Base-by-base conservation (phyloP, 2,888 invertebrate genomes). In the Pristionchus exspectatus region DNA sequence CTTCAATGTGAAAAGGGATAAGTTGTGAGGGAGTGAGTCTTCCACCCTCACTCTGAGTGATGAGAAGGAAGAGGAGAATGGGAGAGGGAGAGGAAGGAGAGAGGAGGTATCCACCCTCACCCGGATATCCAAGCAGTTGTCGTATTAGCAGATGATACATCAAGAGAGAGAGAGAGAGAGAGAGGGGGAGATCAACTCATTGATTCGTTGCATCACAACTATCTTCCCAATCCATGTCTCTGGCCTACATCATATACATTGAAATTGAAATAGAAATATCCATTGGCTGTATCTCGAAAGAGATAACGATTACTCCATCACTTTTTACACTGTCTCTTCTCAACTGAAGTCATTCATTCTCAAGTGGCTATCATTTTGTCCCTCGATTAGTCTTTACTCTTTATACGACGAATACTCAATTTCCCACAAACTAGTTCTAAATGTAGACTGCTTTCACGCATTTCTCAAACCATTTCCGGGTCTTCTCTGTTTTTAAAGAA, bases 31-130 rank as follows among this genome's bases (percentile, higher is more conserved):
- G 83, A 54, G 21, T 77, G 77, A 77, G 84, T 59, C 84, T 30
- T 59, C 84, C 84, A 84, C 84, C 84, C 84, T 84, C 84, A 84
- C 84, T 16, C 83, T 50, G 84, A 59, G 59, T 84, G 84, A 84
- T 54, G 84, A 84, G 84, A 83, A 54, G 74, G 38, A 38, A 38
- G 38, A 33, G 24, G 74, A 74, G 74, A 74, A 38, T 18, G 69
- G 38, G 74, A 77, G 77, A 44, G 44, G n/a, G 77, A 44, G 77
- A 44, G 77, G 24, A n/a, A n/a, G 77, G 24, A n/a, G 50, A n/a
- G n/a, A 50, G 44, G 50, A 44, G 38, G n/a, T 21, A 84, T 84
- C 84, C 84, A 84, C 84, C 84, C 84, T 84, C 84, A 84, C 84
- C 59, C 84, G 84, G 84, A 84, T 84, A 84, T 33, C 30, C 56